These are phyloP conservation scores for Hippasteria phrygiana DNA, from an alignment of 53 echinoderm and acorn worm species.

Conservation along the genomic window DNA sequence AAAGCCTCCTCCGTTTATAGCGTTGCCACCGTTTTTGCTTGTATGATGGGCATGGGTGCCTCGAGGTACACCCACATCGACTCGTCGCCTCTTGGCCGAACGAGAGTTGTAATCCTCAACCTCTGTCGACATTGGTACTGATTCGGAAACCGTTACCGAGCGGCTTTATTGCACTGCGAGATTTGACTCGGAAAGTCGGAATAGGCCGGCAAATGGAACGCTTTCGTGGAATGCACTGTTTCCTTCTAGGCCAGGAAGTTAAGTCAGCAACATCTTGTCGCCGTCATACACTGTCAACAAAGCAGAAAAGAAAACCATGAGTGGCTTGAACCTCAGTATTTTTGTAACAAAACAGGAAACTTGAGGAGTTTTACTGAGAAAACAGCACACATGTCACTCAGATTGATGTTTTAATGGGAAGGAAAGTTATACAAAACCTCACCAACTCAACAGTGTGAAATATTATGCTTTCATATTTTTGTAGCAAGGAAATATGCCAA, in stretches of 20 bases:
- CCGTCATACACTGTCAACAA: not conserved
- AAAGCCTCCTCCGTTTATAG: conserved; percentile 62
- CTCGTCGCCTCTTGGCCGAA: conserved; percentile 78
- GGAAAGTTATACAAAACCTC: conserved; percentile 14
- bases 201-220: conserved; percentile 14
- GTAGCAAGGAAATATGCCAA: not conserved
- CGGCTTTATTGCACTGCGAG: conserved; percentile 55
- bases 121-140: conserved; percentile 62
- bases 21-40: conserved; percentile 70
- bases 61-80: conserved; percentile 79
- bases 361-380: conserved; percentile 49
- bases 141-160: not conserved
- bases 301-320: conserved; percentile 33
- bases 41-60: conserved; percentile 63
- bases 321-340: not conserved
- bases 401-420: not conserved
- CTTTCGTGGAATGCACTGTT: conserved; percentile 44
- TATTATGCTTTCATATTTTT: conserved; percentile 20
- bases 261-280: conserved; percentile 41
- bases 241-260: conserved; percentile 59
- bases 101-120: conserved; percentile 57
- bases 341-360: conserved; percentile 56
- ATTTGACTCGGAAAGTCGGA: not conserved
- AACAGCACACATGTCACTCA: not conserved
- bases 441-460: not conserved